phyloP scores from a whole-genome alignment of 2,113 vertebrate species.

The Hiodon tergisus region DNA sequence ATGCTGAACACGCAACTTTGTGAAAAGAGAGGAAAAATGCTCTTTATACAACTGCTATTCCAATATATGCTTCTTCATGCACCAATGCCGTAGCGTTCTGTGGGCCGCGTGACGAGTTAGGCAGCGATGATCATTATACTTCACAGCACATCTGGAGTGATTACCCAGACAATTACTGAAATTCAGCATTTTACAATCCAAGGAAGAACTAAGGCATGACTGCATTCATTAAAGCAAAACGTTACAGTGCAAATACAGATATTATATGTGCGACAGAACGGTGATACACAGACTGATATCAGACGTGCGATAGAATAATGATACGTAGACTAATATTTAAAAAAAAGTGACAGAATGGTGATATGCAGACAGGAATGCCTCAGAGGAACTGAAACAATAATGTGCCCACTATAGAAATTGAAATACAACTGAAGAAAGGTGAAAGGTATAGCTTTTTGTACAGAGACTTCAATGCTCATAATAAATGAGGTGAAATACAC shows the following conservation, averaged over 20 bases:
- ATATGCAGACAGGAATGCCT: background rate
- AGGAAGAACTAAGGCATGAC: slow-evolving; percentile 24
- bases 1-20: too few relatives aligned
- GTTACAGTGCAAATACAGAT: slow-evolving; percentile 1
- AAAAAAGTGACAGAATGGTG: too few relatives aligned
- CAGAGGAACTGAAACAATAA: background rate
- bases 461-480: slow-evolving; percentile 10
- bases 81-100: slow-evolving; percentile 7
- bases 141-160: slow-evolving; percentile 35
- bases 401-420: background rate
- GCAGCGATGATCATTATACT: slow-evolving; percentile 42
- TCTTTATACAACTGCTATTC: background rate
- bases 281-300: slow-evolving; percentile 4
- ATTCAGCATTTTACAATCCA: slow-evolving; percentile 27
- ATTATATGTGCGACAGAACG: slow-evolving; percentile 14
- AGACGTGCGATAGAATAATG: too few relatives aligned
- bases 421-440: background rate
- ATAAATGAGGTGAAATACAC: slow-evolving; percentile 13
- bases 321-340: too few relatives aligned
- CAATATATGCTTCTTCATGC: slow-evolving; percentile 6
- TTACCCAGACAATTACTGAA: slow-evolving; percentile 43
- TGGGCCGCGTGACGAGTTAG: slow-evolving; percentile 29
- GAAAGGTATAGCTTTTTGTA: background rate
- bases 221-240: slow-evolving; percentile 28
- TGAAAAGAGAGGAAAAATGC: too few relatives aligned